Evolutionary conservation across 30 jellyfish, hydroid and myxozoan species (phyloP).

Genomic region (Pseudorhiza aurosa): DNA sequence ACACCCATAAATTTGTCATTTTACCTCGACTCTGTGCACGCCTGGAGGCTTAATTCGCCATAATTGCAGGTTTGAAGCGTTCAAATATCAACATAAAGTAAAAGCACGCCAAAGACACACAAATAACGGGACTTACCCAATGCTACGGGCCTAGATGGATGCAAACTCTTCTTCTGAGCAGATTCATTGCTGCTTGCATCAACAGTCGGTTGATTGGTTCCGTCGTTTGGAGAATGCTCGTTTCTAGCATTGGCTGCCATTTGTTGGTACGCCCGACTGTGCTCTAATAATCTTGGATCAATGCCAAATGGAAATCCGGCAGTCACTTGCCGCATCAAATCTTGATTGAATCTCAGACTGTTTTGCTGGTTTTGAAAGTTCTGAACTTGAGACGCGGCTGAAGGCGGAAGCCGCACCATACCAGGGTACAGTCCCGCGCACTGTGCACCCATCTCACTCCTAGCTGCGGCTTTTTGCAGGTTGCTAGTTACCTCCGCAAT

Average conservation of each 20-base stretch:
- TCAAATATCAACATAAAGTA: too few relatives aligned
- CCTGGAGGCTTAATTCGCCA: too few relatives aligned
- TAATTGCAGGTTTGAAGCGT: too few relatives aligned
- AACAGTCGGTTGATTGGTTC: slow-evolving; percentile 11
- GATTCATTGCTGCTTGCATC: slow-evolving; percentile 33
- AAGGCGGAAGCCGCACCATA: slow-evolving; percentile 67
- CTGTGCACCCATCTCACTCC: slow-evolving; percentile 44
- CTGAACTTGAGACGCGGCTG: slow-evolving; percentile 57
- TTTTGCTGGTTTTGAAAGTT: slow-evolving; percentile 56
- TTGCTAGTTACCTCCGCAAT: slow-evolving; percentile 40
- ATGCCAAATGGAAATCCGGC: slow-evolving; percentile 67
- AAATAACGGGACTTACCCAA: slow-evolving; percentile 60
- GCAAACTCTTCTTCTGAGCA: slow-evolving; percentile 33
- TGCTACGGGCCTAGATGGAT: slow-evolving; percentile 67
- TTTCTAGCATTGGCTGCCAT: slow-evolving; percentile 24
- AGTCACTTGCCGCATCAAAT: slow-evolving; percentile 55
- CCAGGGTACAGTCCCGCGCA: slow-evolving; percentile 55
- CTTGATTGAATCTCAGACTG: slow-evolving; percentile 50
- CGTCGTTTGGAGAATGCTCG: slow-evolving; percentile 65
- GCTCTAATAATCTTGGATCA: slow-evolving; percentile 69
- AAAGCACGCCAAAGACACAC: too few relatives aligned
- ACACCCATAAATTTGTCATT: too few relatives aligned
- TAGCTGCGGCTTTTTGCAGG: slow-evolving; percentile 55
- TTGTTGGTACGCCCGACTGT: slow-evolving; percentile 43
- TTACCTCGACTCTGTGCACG: too few relatives aligned